These are phyloP conservation scores for Amphiprion percula DNA, from an alignment of 2,113 vertebrate species.

Conservation along the genomic window DNA sequence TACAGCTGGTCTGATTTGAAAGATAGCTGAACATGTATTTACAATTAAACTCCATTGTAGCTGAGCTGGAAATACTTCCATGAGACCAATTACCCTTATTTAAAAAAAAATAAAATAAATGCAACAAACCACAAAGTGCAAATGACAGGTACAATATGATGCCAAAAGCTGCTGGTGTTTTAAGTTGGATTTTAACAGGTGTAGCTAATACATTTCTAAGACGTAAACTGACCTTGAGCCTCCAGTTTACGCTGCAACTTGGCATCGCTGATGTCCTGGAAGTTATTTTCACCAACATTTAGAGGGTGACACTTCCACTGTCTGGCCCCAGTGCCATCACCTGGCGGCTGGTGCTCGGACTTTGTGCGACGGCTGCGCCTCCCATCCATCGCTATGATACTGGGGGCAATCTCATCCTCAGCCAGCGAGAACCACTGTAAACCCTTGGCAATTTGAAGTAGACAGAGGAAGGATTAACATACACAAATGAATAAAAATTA, in stretches of 20 bases:
- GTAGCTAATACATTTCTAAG: conserved; percentile 5
- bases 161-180: neutral
- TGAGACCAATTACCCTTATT: neutral
- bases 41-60: neutral
- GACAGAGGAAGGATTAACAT: neutral
- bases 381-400: conserved; percentile 92
- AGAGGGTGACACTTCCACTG: conserved; percentile 86
- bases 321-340: conserved; percentile 77
- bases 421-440: conserved; percentile 93
- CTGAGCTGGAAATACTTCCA: neutral
- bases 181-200: neutral
- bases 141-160: neutral
- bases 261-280: conserved; percentile 84
- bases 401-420: conserved; percentile 89
- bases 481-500: neutral
- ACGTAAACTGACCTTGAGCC: conserved; percentile 89
- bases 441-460: conserved; percentile 82
- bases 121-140: too few relatives aligned
- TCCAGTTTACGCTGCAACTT: conserved; percentile 93
- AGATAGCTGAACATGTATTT: neutral
- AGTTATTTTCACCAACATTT: conserved; percentile 84
- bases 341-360: conserved; percentile 79
- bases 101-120: neutral
- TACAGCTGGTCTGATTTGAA: neutral
- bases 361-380: conserved; percentile 88